phyloP scores from a whole-genome alignment of 1,140 invertebrate species.

The Bradynema listronoti region DNA sequence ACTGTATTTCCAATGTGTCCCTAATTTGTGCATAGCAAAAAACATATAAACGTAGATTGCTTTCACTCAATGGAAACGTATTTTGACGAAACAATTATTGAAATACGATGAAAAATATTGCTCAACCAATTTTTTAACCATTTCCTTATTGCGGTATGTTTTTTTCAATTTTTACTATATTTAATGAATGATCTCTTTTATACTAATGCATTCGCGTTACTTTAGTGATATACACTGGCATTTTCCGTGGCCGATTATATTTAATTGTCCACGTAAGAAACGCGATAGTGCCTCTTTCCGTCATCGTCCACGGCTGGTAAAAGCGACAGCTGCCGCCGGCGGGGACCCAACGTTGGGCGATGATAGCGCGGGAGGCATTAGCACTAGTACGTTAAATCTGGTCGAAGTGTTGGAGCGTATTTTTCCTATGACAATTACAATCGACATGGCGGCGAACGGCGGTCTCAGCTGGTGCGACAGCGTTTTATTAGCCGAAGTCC shows the following conservation, averaged over 20 bases:
- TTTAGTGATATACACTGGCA: neutral
- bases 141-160: neutral
- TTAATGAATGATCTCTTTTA: neutral
- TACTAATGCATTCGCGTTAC: neutral
- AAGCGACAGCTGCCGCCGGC: neutral
- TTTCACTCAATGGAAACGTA: neutral
- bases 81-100: neutral
- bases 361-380: neutral
- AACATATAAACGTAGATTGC: neutral
- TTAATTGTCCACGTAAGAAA: neutral
- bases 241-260: neutral
- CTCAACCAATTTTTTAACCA: neutral
- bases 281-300: neutral
- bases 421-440: neutral
- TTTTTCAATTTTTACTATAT: neutral
- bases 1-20: too few species aligned
- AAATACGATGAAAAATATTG: neutral
- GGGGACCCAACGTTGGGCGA: neutral
- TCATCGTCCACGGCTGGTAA: too few species aligned
- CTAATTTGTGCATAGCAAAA: too few species aligned
- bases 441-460: neutral
- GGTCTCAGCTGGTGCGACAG: conserved; percentile 12
- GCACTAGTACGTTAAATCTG: neutral
- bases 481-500: conserved; percentile 21
- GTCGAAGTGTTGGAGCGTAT: too few species aligned